Conservation (phyloP, 2,113 vertebrate species). For the Triplophysa rosa region DNA sequence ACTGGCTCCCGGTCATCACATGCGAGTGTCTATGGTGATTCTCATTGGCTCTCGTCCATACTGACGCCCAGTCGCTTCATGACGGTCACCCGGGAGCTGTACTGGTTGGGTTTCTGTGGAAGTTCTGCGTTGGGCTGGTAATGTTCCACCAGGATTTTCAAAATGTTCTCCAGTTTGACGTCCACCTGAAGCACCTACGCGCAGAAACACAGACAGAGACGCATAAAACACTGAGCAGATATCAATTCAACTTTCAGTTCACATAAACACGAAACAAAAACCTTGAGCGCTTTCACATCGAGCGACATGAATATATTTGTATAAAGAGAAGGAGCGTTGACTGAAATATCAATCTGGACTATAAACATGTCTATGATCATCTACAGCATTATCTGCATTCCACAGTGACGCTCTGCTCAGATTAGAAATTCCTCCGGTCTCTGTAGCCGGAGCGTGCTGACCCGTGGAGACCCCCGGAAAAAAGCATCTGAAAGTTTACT, state of each 20-base stretch:
- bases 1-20: background rate
- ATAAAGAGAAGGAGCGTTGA: slow-evolving; percentile 63
- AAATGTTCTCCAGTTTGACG: slow-evolving; percentile 69
- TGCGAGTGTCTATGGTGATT: background rate
- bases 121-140: slow-evolving; percentile 67
- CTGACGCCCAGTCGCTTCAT: slow-evolving; percentile 68
- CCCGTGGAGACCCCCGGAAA: slow-evolving; percentile 43
- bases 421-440: slow-evolving; percentile 66
- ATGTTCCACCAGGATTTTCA: slow-evolving; percentile 70
- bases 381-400: slow-evolving; percentile 71
- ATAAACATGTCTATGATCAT: slow-evolving; percentile 74
- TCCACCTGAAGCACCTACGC: slow-evolving; percentile 74
- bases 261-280: slow-evolving; percentile 14
- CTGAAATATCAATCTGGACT: slow-evolving; percentile 69
- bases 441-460: slow-evolving; percentile 47
- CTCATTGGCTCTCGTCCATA: slow-evolving; percentile 71
- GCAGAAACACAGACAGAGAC: slow-evolving; percentile 23
- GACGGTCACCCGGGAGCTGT: slow-evolving; percentile 64
- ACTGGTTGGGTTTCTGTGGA: slow-evolving; percentile 50
- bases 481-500: slow-evolving; percentile 39
- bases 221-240: background rate
- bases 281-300: slow-evolving; percentile 24
- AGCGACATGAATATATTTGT: slow-evolving; percentile 66
- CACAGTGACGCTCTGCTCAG: slow-evolving; percentile 61
- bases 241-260: too few species aligned